Conservation (phyloP, 2,888 invertebrate genomes). For the Mechanitis messenoides region DNA sequence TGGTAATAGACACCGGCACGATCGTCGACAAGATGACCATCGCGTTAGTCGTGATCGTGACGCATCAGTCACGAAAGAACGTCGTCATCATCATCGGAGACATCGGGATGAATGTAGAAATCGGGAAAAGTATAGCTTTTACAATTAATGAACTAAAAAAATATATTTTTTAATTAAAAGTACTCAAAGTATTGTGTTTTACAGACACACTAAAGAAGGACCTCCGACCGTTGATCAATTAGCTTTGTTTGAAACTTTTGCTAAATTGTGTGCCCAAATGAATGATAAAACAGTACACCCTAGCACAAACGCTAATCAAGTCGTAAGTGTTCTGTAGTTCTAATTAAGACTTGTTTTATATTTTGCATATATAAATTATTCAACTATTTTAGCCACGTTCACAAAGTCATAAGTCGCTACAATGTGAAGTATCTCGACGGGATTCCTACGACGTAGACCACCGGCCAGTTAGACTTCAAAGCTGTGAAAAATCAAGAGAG, state of each 20-base stretch:
- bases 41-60: slow-evolving; percentile 41
- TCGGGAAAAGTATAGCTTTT: slow-evolving; percentile 31
- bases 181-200: slow-evolving; percentile 4
- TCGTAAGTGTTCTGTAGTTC: slow-evolving; percentile 38
- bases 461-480: slow-evolving; percentile 40
- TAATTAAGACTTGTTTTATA: not conserved
- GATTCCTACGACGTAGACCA: slow-evolving; percentile 42
- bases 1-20: slow-evolving; percentile 46
- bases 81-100: slow-evolving; percentile 43
- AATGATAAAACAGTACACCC: slow-evolving; percentile 40
- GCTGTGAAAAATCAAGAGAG: slow-evolving; percentile 43
- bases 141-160: no score
- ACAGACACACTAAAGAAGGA: slow-evolving; percentile 40
- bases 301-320: slow-evolving; percentile 25
- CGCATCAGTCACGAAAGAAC: slow-evolving; percentile 26
- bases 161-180: not conserved
- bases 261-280: slow-evolving; percentile 58
- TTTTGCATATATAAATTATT: not conserved
- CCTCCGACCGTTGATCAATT: slow-evolving; percentile 44
- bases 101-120: slow-evolving; percentile 46
- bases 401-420: slow-evolving; percentile 65
- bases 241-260: slow-evolving; percentile 58
- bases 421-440: slow-evolving; percentile 51
- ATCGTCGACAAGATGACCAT: slow-evolving; percentile 46
- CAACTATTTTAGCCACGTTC: slow-evolving; percentile 44